Evolutionary conservation across 1,140 invertebrate species (phyloP), one percentile per base, ranked within the genome.

Genomic region (Theocolax elegans): DNA sequence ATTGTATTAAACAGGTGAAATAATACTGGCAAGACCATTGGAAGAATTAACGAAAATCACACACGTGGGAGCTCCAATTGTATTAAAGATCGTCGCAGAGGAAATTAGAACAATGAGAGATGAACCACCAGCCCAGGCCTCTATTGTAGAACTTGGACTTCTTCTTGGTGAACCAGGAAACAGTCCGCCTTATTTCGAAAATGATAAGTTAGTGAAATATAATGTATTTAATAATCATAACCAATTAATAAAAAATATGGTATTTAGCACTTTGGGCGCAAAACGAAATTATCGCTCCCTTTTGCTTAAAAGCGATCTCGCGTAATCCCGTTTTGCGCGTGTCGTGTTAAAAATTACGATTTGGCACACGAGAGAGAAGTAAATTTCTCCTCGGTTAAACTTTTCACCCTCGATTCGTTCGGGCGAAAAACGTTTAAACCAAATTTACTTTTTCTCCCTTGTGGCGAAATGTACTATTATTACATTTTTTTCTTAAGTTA

Each of bases 31-130:
- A 38, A 88, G 89, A 64, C 90, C 93, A 3, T 80, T 95, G 27
- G 89, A 92, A 68, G 92, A 95, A 73, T 89, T 96, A 71, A 89
- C 90, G 38, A 88, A 91, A 63, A 93, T 94, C 74, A 91, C 91
- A 21, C 90, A 92, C 76, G 88, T 90, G 15, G 91, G 92, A 44
- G 90, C 93, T 65, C 94, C 94, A 12, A 91, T 96, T 48, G 86
- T 94, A 38, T 86, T 96, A 40, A 94, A 91, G 3, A 90, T 96
- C 21, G 89, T 95, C 25, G 95, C 94, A 13, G 93, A 95, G 80
- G 94, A 96, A 85, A 90, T 95, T 64, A 82, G 85, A 82, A 90
- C 78, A 73, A 89, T 87, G 72, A 85, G 88, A 75, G 89, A 92
- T 59, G 92, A 94, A 79, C 91, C 92, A 15, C 89, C 92, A 54